Evolutionary conservation across 2,797 vertebrate species (phyloP).

Genomic region (Argyrosomus regius): DNA sequence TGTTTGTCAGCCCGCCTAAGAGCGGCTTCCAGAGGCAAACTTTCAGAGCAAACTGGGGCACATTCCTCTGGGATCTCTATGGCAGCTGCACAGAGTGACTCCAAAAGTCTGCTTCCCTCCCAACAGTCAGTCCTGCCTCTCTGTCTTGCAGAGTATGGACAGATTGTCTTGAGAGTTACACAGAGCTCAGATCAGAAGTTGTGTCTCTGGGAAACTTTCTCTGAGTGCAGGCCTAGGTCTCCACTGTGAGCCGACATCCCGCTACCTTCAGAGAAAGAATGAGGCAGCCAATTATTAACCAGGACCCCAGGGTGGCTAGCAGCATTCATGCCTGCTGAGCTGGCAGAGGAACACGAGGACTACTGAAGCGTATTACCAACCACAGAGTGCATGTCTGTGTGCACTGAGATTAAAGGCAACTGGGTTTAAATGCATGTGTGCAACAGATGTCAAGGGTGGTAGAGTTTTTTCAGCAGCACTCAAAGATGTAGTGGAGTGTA

Average conservation of each 20-base stretch:
- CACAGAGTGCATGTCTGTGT: slow-evolving; percentile 77
- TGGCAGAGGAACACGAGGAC: slow-evolving; percentile 72
- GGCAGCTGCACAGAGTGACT: slow-evolving; percentile 81
- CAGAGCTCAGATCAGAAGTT: slow-evolving; percentile 64
- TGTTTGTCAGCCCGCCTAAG: slow-evolving; percentile 74
- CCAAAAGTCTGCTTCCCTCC: slow-evolving; percentile 68
- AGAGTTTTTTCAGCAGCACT: slow-evolving; percentile 49
- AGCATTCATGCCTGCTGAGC: slow-evolving; percentile 74
- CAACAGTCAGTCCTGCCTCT: slow-evolving; percentile 35
- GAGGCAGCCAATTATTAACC: slow-evolving; percentile 86
- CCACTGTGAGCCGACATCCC: slow-evolving; percentile 66
- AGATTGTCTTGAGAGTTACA: slow-evolving; percentile 60
- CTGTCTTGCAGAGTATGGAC: slow-evolving; percentile 52
- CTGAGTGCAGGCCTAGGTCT: slow-evolving; percentile 47
- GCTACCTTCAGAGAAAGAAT: slow-evolving; percentile 78
- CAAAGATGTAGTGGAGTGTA: slow-evolving; percentile 42
- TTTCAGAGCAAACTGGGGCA: slow-evolving; percentile 78
- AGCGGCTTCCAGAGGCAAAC: slow-evolving; percentile 76
- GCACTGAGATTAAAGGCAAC: slow-evolving; percentile 77
- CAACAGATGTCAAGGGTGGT: slow-evolving; percentile 77
- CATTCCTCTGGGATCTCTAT: slow-evolving; percentile 83
- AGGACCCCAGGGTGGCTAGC: slow-evolving; percentile 76
- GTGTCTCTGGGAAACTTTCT: slow-evolving; percentile 67
- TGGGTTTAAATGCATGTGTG: slow-evolving; percentile 74
- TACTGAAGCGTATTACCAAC: slow-evolving; percentile 75